Conservation (phyloP, 2,797 vertebrate genomes). For the Ceryle rudis region DNA sequence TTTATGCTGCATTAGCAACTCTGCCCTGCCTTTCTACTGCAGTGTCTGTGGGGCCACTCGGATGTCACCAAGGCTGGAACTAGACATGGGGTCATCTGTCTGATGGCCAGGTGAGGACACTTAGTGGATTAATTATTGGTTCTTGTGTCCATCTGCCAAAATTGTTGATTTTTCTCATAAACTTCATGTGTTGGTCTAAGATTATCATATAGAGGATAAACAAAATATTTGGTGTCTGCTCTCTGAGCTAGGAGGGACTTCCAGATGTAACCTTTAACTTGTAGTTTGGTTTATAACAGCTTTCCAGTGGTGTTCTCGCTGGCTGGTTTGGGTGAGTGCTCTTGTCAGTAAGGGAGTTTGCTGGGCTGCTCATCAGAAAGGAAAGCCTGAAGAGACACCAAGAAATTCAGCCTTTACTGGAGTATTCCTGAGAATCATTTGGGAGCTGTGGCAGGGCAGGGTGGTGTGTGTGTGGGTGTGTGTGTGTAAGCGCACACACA, state of each 20-base stretch:
- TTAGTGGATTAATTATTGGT: neutral
- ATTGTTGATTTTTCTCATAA: neutral
- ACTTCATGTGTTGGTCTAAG: neutral
- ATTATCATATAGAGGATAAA: neutral
- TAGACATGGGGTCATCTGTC: neutral
- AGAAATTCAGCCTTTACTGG: neutral
- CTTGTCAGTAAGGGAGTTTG: neutral
- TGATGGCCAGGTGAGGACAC: neutral
- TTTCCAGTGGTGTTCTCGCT: rapidly evolving
- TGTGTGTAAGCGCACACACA: too few species aligned
- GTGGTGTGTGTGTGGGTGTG: too few species aligned
- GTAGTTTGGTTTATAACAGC: neutral
- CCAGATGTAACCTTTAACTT: rapidly evolving
- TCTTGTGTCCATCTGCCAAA: neutral
- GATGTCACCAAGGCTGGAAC: neutral
- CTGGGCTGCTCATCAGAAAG: neutral
- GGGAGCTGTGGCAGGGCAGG: neutral
- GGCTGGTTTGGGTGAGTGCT: rapidly evolving
- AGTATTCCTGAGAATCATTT: neutral
- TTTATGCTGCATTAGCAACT: rapidly evolving
- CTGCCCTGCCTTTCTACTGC: neutral
- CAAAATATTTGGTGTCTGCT: neutral
- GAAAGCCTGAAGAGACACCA: neutral
- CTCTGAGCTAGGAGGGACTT: neutral
- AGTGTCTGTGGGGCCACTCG: rapidly evolving